Conservation (phyloP, 1,140 invertebrate species). For the Pachypeltis micranthus region DNA sequence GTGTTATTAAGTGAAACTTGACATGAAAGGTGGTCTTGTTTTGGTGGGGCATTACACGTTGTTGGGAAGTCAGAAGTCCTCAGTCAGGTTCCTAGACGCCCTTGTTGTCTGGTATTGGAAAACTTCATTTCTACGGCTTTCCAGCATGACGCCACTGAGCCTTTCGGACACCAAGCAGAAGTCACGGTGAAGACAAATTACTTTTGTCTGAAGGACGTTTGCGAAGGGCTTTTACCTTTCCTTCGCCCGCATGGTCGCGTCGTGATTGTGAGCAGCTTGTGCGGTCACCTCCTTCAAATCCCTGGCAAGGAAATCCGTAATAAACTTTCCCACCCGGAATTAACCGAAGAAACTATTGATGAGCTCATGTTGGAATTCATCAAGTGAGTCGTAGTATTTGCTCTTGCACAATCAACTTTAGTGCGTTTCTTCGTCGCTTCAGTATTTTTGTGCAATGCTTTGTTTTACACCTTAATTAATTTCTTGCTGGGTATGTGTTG, state of each 20-base stretch:
- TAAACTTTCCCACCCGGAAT: conserved; percentile 38
- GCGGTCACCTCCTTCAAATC: conserved; percentile 45
- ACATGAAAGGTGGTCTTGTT: no score
- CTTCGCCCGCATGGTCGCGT: conserved; percentile 53
- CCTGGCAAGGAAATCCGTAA: conserved; percentile 41
- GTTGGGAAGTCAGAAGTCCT: no score
- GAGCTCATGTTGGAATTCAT: conserved; percentile 53
- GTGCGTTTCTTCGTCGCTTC: no score
- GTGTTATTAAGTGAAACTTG: no score
- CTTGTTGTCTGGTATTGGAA: no score
- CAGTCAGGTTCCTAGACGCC: no score
- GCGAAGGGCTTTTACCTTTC: conserved; percentile 53
- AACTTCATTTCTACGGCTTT: neutral
- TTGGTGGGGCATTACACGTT: no score
- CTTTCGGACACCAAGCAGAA: conserved; percentile 50
- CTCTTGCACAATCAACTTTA: no score
- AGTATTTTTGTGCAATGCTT: no score
- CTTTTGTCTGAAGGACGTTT: conserved; percentile 48
- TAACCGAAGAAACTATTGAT: conserved; percentile 45
- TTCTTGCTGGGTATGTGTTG: no score
- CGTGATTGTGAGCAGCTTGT: conserved; percentile 59
- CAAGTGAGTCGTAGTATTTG: conserved; percentile 32
- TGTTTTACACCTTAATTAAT: no score
- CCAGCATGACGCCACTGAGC: conserved; percentile 9
- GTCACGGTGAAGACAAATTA: conserved; percentile 57